Evolutionary conservation across 2,797 vertebrate genomes (phyloP).

Genomic region (Alectoris magna): DNA sequence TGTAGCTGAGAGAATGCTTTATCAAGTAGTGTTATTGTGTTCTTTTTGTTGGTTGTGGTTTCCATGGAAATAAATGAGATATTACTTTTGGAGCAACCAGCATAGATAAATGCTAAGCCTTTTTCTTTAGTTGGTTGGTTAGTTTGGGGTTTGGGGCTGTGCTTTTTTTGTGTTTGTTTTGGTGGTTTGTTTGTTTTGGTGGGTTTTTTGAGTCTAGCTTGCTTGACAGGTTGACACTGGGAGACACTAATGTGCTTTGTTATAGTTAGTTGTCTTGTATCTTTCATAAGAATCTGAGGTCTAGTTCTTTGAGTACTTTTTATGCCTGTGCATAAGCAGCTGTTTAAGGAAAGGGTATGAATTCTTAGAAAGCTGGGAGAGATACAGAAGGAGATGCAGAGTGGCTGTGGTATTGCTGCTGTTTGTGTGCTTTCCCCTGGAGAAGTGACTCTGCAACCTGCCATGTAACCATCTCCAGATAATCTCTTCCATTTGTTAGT

Average conservation of each 20-base stretch:
- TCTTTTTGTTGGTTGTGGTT: no score
- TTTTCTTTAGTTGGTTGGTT: no score
- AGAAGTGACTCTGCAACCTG: background rate
- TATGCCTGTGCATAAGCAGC: background rate
- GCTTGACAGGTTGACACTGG: background rate
- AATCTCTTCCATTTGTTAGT: background rate
- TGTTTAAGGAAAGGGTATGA: background rate
- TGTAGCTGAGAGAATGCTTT: no score
- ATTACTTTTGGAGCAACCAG: no score
- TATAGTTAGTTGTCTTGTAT: background rate
- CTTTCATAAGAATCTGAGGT: background rate
- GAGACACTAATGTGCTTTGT: background rate
- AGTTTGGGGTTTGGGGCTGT: no score
- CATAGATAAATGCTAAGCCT: background rate
- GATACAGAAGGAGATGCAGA: background rate
- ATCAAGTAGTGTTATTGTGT: no score
- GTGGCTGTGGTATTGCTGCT: background rate
- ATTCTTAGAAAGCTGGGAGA: background rate
- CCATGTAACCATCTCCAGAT: background rate
- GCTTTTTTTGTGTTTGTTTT: background rate
- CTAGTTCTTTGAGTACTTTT: background rate
- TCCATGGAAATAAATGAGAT: no score
- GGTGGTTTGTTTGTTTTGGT: background rate
- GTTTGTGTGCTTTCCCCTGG: background rate
- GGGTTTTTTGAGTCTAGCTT: fast-evolving